Base-by-base conservation (phyloP, 2,113 vertebrate genomes). In the Phaethornis superciliosus region DNA sequence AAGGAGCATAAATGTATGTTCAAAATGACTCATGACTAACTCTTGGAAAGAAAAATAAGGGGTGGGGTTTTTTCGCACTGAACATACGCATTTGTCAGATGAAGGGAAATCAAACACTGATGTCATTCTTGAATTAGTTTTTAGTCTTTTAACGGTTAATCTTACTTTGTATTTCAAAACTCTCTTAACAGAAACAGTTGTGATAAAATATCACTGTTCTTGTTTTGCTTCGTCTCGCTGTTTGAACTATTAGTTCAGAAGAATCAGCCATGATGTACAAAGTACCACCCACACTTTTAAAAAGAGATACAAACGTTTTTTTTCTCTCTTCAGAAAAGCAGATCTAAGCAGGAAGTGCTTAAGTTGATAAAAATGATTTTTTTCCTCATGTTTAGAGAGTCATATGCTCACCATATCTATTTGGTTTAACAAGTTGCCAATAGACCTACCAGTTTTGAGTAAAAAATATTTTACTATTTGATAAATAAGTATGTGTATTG, bases 111-210 rank as follows among this genome's bases (percentile, higher is more conserved):
- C n/a, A 84, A 90, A 30, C 16, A 65, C 3, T 30, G 27, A 24
- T 74, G 26, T 30, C 16, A 11, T 46, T 88, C 56, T 79, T 56
- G 9, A 89, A 44, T 23, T 77, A 0, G 15, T 20, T 56, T 90
- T 85, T 83, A 33, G 7, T 58, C 49, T 89, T 89, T 16, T 28
- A 52, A 24, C 0, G 0, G 4, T 82, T 89, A 85, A 85, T 13
- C 22, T 58, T 82, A 33, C 65, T 68, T 72, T 19, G 16, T 65
- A 68, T 88, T 81, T 69, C 19, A 69, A 81, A 95, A 82, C 67
- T 32, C 24, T 56, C 47, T 88, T 90, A 67, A 47, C 78, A 91
- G 67, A 89, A 91, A 72, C 4, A 5, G 3, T 89, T 54, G 28
- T 72, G 49, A 72, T 55, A 87, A 89, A 85, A 75, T 78, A 78